Evolutionary conservation across 2,888 invertebrate species (phyloP), one percentile per base, ranked within the genome.

Genomic region (Eudasyphora cyanicolor): DNA sequence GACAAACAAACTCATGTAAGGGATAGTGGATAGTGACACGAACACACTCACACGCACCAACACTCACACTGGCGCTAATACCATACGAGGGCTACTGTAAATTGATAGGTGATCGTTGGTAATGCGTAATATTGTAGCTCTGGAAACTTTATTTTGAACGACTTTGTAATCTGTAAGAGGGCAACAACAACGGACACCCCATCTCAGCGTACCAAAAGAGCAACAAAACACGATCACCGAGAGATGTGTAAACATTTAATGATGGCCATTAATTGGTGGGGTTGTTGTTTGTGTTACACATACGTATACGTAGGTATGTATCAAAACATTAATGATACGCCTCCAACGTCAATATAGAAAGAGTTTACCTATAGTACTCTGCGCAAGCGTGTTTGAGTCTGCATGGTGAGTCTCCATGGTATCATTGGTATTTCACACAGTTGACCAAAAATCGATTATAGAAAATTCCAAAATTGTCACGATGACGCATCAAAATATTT

Each of bases 1-100:
- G 57, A 74, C 74, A 79, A 54, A 71, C 60, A 67, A n/a, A 73
- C 19, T 10, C 42, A 67, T 10, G 10, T 12, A 49, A 57, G 12
- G 57, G 57, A 57, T 57, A n/a, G 4, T 14, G 57, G 17, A 57
- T 27, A 27, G 21, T 14, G 45, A 35, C 14, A 45, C 45, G n/a
- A 35, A 45, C 45, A 8, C 2, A 45, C n/a, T n/a, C n/a, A n/a
- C 14, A 45, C n/a, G 14, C 45, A 45, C 14, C 5, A 10, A 7
- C 35, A 10, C n/a, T 8, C 7, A 45, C 10, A 45, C n/a, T 12
- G 7, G 2, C 14, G 45, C 45, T 35, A 35, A 45, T n/a, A 57
- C 27, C 0, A 10, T 2, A 27, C 7, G 4, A 10, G 2, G 57
- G 57, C 57, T 57, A 57, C 24, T 57, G 27, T 21, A 21, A 57